Conservation (phyloP, 2,888 invertebrate species). For the Drosophila pseudotakahashii region DNA sequence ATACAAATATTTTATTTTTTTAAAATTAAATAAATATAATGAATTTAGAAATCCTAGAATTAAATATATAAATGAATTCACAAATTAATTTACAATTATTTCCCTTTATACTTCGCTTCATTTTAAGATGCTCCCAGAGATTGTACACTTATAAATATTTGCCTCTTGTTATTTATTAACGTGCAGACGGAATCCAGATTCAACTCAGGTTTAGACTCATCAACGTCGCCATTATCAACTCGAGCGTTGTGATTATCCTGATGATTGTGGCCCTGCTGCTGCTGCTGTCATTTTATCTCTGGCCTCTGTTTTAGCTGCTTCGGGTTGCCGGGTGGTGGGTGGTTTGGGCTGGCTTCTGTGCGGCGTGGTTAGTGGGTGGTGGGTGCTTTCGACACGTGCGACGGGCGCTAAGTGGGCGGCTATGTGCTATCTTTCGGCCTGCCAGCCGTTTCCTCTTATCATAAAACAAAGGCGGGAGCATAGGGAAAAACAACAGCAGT, state of each 20-base stretch:
- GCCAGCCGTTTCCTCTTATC: conserved; percentile 31
- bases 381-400: conserved; percentile 31
- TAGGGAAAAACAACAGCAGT: conserved; percentile 21
- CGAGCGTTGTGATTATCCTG: conserved; percentile 68
- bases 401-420: conserved; percentile 26
- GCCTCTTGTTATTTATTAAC: not conserved
- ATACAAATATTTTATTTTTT: too few species aligned
- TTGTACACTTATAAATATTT: not conserved
- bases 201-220: conserved; percentile 57
- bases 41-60: too few species aligned
- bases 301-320: conserved; percentile 21
- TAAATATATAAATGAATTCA: not conserved
- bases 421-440: conserved; percentile 18
- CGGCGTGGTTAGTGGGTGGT: not conserved
- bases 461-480: conserved; percentile 23
- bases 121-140: not conserved
- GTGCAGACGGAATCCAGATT: conserved; percentile 23
- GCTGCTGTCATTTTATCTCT: conserved; percentile 43
- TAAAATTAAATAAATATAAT: too few species aligned
- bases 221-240: conserved; percentile 73
- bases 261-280: conserved; percentile 53
- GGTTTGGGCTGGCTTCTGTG: not conserved
- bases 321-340: not conserved
- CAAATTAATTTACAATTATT: too few species aligned
- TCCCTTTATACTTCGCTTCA: too few species aligned